These are phyloP conservation scores for Pantherophis guttatus DNA, from an alignment of 2,113 vertebrate genomes.

Conservation along the genomic window DNA sequence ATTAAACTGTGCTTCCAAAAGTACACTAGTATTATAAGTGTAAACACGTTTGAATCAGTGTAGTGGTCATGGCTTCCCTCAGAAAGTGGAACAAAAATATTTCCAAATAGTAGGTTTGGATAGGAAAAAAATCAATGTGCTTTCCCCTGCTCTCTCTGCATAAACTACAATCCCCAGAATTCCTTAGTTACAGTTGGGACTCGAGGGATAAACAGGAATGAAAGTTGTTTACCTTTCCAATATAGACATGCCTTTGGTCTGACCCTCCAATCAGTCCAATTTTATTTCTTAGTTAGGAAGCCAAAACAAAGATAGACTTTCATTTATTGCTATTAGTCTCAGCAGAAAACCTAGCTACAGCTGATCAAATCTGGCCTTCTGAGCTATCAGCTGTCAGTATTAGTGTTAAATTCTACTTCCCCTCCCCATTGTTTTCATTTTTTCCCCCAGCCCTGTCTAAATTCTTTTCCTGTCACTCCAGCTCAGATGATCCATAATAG, in stretches of 20 bases:
- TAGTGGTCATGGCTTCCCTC: background rate
- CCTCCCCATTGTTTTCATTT: background rate
- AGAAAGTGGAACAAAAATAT: background rate
- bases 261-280: constrained; percentile 33
- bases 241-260: constrained; percentile 11
- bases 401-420: constrained; percentile 56
- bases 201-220: background rate
- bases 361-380: constrained; percentile 57
- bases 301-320: constrained; percentile 56
- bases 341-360: constrained; percentile 53
- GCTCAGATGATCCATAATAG: constrained; percentile 66
- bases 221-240: constrained; percentile 14
- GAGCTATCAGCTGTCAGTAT: constrained; percentile 55
- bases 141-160: background rate
- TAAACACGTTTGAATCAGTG: background rate
- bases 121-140: background rate
- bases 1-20: background rate
- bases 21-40: background rate
- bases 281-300: constrained; percentile 40
- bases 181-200: background rate
- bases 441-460: background rate
- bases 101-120: background rate
- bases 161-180: background rate
- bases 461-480: constrained; percentile 66
- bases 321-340: constrained; percentile 55